Conservation (phyloP, 1,140 invertebrate genomes). For the Penaeus vannamei region DNA sequence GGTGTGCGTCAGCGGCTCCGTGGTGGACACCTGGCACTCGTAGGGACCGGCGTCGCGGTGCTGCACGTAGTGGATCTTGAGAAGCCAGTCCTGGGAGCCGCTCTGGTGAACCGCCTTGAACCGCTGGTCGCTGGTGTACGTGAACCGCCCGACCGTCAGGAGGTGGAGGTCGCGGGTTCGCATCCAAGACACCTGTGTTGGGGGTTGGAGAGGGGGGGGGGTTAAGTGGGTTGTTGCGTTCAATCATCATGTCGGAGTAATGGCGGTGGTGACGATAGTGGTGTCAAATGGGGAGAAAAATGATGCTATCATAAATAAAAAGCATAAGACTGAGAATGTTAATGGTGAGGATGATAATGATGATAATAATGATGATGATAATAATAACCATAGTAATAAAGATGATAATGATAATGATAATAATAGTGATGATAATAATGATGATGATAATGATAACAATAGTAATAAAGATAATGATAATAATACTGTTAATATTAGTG, state of each 20-base stretch:
- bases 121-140: slow-evolving; percentile 88
- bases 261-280: neutral
- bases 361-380: neutral
- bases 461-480: no score
- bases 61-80: slow-evolving; percentile 80
- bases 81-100: slow-evolving; percentile 77
- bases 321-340: no score
- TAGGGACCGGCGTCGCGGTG: slow-evolving; percentile 87
- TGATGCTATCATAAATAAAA: neutral
- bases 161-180: slow-evolving; percentile 70
- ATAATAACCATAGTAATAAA: neutral
- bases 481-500: no score
- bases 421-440: neutral
- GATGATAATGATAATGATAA: slow-evolving; percentile 4
- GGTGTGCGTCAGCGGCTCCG: slow-evolving; percentile 84
- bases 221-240: neutral
- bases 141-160: slow-evolving; percentile 77
- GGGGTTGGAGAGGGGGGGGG: neutral
- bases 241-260: slow-evolving; percentile 10
- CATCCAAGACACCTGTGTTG: slow-evolving; percentile 71
- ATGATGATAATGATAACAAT: neutral
- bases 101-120: slow-evolving; percentile 76
- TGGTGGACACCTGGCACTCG: slow-evolving; percentile 91
- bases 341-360: neutral
- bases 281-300: neutral